Evolutionary conservation across 2,888 invertebrate genomes (phyloP).

Genomic region (Hydriomena furcata): DNA sequence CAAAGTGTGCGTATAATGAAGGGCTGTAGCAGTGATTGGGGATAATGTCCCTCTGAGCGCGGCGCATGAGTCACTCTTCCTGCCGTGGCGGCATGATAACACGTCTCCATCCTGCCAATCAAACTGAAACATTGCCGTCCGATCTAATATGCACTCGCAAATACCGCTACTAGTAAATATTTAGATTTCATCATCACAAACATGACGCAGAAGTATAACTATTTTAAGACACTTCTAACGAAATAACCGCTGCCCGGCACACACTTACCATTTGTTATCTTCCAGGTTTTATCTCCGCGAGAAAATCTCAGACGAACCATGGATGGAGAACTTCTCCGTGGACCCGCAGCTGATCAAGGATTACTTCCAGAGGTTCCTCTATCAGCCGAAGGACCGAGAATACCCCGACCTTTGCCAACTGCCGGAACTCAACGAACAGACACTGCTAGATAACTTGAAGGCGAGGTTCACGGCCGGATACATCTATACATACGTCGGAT

Average conservation of each 20-base stretch:
- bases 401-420: conserved; percentile 98
- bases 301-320: conserved; percentile 92
- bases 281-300: conserved; percentile 93
- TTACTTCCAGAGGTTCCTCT: conserved; percentile 94
- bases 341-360: conserved; percentile 96
- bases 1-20: conserved; percentile 50
- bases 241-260: conserved; percentile 21
- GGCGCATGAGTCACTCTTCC: conserved; percentile 74
- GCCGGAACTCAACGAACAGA: conserved; percentile 97
- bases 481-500: conserved; percentile 98
- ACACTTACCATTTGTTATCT: conserved; percentile 37
- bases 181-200: conserved; percentile 47
- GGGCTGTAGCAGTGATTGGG: conserved; percentile 64
- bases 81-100: conserved; percentile 72
- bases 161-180: conserved; percentile 54
- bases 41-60: conserved; percentile 60
- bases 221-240: conserved; percentile 41
- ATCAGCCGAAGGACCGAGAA: conserved; percentile 96
- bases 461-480: conserved; percentile 95
- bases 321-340: conserved; percentile 94
- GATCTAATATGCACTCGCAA: conserved; percentile 60
- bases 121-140: conserved; percentile 62
- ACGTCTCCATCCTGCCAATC: conserved; percentile 77
- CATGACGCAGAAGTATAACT: conserved; percentile 71
- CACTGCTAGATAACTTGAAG: conserved; percentile 94